These are phyloP conservation scores for Pasiphila rectangulata DNA, from an alignment of 2,888 invertebrate genomes.

Conservation along the genomic window DNA sequence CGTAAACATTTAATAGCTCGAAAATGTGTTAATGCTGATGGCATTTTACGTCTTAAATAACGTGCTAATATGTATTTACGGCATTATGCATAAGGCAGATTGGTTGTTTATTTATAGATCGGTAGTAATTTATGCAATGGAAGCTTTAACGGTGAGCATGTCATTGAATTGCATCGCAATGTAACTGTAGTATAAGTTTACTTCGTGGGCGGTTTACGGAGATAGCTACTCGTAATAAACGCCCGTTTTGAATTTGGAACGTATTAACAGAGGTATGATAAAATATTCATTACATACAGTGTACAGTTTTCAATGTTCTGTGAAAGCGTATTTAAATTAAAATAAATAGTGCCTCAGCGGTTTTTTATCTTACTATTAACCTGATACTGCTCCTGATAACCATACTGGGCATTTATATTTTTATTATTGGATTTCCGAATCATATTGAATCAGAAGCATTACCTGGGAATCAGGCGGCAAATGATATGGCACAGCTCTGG, in stretches of 20 bases:
- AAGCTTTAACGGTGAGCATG: constrained; percentile 14
- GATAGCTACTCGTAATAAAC: constrained; percentile 26
- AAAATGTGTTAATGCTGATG: constrained; percentile 12
- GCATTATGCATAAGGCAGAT: neutral
- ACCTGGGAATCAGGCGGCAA: too few relatives aligned
- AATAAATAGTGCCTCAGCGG: constrained; percentile 14
- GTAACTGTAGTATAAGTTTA: constrained; percentile 28
- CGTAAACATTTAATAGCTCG: constrained; percentile 14
- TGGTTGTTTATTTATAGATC: neutral
- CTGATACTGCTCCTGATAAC: too few relatives aligned
- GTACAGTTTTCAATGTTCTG: constrained; percentile 16
- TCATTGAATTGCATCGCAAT: constrained; percentile 14
- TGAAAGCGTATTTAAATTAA: constrained; percentile 8
- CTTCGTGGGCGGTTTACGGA: constrained; percentile 37
- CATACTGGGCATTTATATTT: too few relatives aligned
- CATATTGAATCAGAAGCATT: too few relatives aligned
- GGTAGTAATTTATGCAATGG: constrained; percentile 16
- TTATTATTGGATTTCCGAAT: too few relatives aligned
- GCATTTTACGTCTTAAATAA: constrained; percentile 9
- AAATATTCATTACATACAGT: constrained; percentile 29
- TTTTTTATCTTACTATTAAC: too few relatives aligned
- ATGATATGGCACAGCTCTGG: too few relatives aligned
- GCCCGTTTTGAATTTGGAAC: constrained; percentile 32
- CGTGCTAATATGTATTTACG: constrained; percentile 28
- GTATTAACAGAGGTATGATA: constrained; percentile 38